A percentile compares a stretch with the other conserved stretches of the same genome.
These are phyloP conservation scores for Clarias fuscus DNA, from an alignment of 2,797 vertebrate species.

Conservation along the genomic window DNA sequence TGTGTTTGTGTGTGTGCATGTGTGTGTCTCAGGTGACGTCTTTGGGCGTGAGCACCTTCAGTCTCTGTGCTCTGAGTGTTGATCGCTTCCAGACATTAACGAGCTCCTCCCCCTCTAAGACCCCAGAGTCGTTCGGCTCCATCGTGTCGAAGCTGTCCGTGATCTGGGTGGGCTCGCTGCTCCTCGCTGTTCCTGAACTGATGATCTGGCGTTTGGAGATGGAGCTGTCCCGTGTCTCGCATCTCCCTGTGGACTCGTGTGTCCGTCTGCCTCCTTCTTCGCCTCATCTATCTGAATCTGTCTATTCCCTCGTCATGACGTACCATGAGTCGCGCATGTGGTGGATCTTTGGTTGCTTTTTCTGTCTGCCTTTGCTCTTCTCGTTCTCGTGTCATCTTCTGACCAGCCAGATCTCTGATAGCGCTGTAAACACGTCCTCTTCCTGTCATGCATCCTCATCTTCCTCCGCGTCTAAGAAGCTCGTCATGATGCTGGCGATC, in stretches of 20 bases:
- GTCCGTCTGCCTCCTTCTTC: constrained; percentile 77
- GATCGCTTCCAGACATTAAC: constrained; percentile 91
- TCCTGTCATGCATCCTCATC: constrained; percentile 52
- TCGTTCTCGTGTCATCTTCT: constrained; percentile 89
- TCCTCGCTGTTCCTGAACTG: constrained; percentile 85
- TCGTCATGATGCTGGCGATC: constrained; percentile 79
- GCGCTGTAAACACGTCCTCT: constrained; percentile 51
- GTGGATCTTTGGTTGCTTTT: constrained; percentile 96
- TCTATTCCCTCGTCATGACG: constrained; percentile 89
- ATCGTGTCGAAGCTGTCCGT: constrained; percentile 92
- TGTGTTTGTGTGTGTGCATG: not conserved
- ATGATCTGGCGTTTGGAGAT: constrained; percentile 87
- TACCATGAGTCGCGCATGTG: constrained; percentile 92
- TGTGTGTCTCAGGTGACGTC: constrained; percentile 82
- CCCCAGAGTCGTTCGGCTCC: constrained; percentile 85
- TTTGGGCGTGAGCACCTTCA: constrained; percentile 92
- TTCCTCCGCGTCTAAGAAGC: constrained; percentile 56
- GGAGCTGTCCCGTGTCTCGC: constrained; percentile 63
- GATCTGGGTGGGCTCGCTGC: constrained; percentile 92
- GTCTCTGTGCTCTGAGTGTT: constrained; percentile 92
- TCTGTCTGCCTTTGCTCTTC: constrained; percentile 93
- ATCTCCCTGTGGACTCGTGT: constrained; percentile 76
- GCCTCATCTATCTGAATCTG: constrained; percentile 75
- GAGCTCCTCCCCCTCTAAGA: constrained; percentile 73
- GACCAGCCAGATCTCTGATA: constrained; percentile 78